These are phyloP conservation scores for Atethmia centrago DNA, from an alignment of 2,888 invertebrate genomes.

Conservation along the genomic window DNA sequence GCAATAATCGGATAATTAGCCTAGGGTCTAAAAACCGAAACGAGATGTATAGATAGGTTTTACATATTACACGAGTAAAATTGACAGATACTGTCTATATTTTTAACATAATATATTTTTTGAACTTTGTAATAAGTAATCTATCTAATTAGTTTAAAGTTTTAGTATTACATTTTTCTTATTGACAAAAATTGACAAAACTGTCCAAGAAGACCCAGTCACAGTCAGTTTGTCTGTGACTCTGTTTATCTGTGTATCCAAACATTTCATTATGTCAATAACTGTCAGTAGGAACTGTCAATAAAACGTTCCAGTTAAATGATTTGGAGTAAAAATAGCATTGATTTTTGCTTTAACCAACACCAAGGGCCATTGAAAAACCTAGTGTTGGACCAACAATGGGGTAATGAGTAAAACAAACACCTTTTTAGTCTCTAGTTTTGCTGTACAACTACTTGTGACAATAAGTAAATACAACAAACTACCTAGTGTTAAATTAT, in stretches of 20 bases:
- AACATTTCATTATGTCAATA: not conserved
- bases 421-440: not conserved
- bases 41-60: too few species aligned
- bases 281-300: slow-evolving; percentile 40
- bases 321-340: slow-evolving; percentile 2
- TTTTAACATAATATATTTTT: not conserved
- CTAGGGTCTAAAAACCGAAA: not conserved
- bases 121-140: too few species aligned
- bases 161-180: too few species aligned
- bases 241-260: too few species aligned
- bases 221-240: not conserved
- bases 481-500: not conserved
- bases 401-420: not conserved
- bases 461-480: not conserved
- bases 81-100: not conserved
- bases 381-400: not conserved
- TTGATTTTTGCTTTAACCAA: not conserved
- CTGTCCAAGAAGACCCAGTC: fast-evolving
- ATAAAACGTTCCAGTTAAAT: slow-evolving; percentile 30
- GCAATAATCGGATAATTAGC: slow-evolving; percentile 49
- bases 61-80: too few species aligned
- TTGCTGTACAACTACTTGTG: not conserved
- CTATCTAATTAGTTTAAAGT: too few species aligned
- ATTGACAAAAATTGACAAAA: not conserved
- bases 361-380: not conserved